phyloP scores from a whole-genome alignment of 2,888 invertebrate species.

The Aphidoletes aphidimyza region DNA sequence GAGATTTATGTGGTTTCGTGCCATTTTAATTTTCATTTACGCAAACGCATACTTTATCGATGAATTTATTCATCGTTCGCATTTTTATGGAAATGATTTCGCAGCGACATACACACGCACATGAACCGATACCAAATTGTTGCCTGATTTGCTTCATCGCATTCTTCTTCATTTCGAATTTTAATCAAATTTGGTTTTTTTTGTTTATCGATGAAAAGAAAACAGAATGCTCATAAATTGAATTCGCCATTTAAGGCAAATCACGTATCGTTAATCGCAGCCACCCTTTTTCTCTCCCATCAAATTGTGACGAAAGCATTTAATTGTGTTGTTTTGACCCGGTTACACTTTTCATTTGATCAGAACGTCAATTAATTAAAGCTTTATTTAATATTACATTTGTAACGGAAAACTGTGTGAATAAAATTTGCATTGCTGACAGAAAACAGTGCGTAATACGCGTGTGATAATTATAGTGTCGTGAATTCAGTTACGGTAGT shows the following conservation, averaged over 20 bases:
- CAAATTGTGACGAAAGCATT: no score
- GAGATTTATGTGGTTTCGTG: background rate
- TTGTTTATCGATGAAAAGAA: no score
- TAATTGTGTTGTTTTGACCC: no score
- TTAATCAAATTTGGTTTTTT: no score
- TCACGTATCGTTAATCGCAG: no score
- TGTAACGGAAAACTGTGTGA: slow-evolving; percentile 31
- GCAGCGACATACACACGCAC: background rate
- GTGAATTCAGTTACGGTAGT: background rate
- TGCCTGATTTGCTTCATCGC: background rate
- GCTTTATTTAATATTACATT: background rate
- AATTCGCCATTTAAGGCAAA: no score
- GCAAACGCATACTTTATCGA: slow-evolving; percentile 31
- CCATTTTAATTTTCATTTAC: background rate
- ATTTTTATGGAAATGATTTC: slow-evolving; percentile 28
- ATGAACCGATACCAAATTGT: background rate
- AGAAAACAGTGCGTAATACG: background rate
- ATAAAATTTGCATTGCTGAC: background rate
- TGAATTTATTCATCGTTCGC: slow-evolving; percentile 1
- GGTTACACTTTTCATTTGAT: no score
- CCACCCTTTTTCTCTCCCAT: no score
- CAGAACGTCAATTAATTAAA: no score
- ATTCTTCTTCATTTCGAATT: slow-evolving; percentile 17
- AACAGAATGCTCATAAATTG: no score
- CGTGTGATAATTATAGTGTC: slow-evolving; percentile 38